phyloP scores from a whole-genome alignment of 2,888 invertebrate genomes.

The Drosophila diplacantha region DNA sequence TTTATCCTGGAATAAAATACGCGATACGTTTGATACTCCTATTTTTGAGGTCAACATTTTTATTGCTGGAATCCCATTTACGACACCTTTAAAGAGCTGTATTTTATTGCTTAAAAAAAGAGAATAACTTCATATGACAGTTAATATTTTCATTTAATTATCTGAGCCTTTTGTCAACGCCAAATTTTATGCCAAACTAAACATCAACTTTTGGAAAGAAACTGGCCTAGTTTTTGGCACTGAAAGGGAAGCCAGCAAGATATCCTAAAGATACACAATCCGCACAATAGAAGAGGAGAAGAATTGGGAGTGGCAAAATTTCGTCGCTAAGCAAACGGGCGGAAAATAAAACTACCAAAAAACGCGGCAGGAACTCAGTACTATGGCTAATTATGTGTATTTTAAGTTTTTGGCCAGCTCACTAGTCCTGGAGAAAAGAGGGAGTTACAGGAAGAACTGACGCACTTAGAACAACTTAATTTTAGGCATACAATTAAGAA shows the following conservation, averaged over 20 bases:
- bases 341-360: slow-evolving; percentile 30
- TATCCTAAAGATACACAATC: slow-evolving; percentile 30
- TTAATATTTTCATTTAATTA: slow-evolving; percentile 68
- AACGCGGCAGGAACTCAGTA: slow-evolving; percentile 21
- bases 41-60: background rate
- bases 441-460: background rate
- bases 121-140: too few relatives aligned
- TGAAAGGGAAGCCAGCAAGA: slow-evolving; percentile 11
- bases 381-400: slow-evolving; percentile 71
- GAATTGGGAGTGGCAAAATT: slow-evolving; percentile 6
- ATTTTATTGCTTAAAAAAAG: background rate
- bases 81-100: background rate
- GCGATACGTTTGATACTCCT: background rate
- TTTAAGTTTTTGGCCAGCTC: slow-evolving; percentile 64
- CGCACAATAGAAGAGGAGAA: slow-evolving; percentile 3
- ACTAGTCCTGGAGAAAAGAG: slow-evolving; percentile 26
- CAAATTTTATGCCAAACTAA: slow-evolving; percentile 45
- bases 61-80: background rate
- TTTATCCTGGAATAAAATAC: slow-evolving; percentile 7
- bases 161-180: slow-evolving; percentile 21
- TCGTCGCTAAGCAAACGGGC: slow-evolving; percentile 44
- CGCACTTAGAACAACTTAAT: background rate
- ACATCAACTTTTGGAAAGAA: slow-evolving; percentile 38
- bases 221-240: slow-evolving; percentile 54
- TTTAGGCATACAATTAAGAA: background rate